Conservation (phyloP, 2,888 invertebrate genomes). For the Aleiodes testaceus region DNA sequence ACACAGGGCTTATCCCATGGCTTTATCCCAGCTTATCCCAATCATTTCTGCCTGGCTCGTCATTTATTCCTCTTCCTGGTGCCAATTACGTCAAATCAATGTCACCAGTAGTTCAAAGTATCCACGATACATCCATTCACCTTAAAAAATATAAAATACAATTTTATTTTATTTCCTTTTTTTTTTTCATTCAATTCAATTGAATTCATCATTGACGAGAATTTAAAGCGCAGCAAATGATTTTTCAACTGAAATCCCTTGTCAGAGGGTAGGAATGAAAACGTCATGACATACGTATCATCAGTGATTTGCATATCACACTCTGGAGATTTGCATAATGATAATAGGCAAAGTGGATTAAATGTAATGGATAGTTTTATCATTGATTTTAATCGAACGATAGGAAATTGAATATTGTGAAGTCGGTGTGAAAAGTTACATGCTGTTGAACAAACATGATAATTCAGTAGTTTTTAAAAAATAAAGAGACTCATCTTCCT, state of each 20-base stretch:
- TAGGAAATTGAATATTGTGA: slow-evolving; percentile 42
- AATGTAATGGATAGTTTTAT: slow-evolving; percentile 65
- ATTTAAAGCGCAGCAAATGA: neutral
- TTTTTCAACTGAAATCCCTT: slow-evolving; percentile 10
- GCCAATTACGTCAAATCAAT: slow-evolving; percentile 73
- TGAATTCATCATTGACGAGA: neutral
- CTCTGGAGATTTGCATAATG: slow-evolving; percentile 56
- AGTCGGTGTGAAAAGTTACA: slow-evolving; percentile 65
- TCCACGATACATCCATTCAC: neutral
- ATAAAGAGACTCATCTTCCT: too few species aligned
- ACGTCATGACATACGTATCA: slow-evolving; percentile 32
- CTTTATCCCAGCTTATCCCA: slow-evolving; percentile 72
- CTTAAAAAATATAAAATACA: slow-evolving; percentile 1
- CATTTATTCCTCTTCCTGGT: slow-evolving; percentile 63
- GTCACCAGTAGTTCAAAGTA: slow-evolving; percentile 57
- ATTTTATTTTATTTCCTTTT: neutral
- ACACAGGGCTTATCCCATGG: slow-evolving; percentile 69
- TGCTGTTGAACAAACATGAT: slow-evolving; percentile 44
- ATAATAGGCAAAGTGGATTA: slow-evolving; percentile 67
- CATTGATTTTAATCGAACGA: slow-evolving; percentile 43
- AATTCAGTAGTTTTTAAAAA: neutral
- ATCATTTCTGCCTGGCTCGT: slow-evolving; percentile 69
- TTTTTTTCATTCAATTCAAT: slow-evolving; percentile 2
- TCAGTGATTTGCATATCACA: slow-evolving; percentile 59
- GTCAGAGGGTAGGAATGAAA: slow-evolving; percentile 31